Percentiles rank a stretch among this genome's conserved stretches.
Evolutionary conservation across 2,888 invertebrate genomes (phyloP).

Genomic region (Diplolepis rosae): DNA sequence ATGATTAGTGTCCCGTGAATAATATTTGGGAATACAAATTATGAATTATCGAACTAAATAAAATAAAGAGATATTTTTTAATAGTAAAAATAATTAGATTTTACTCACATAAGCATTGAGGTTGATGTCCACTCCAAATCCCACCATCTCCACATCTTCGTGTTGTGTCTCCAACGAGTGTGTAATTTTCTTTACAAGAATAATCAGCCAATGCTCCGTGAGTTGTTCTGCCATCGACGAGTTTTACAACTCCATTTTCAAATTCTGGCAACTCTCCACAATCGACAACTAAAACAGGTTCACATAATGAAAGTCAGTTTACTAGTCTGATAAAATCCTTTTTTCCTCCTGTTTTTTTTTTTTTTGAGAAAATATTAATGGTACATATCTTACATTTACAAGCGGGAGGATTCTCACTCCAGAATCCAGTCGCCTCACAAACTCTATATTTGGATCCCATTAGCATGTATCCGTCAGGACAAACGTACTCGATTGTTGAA

Average conservation of each 20-base stretch:
- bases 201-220: slow-evolving; percentile 86
- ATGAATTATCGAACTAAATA: too few relatives aligned
- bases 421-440: slow-evolving; percentile 86
- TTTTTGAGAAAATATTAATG: too few relatives aligned
- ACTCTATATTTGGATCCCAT: slow-evolving; percentile 81
- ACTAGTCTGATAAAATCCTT: too few relatives aligned
- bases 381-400: slow-evolving; percentile 90
- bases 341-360: too few relatives aligned
- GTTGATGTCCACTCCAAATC: slow-evolving; percentile 85
- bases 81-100: not conserved
- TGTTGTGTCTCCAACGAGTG: slow-evolving; percentile 84
- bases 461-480: slow-evolving; percentile 88
- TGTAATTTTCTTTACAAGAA: slow-evolving; percentile 89
- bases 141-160: slow-evolving; percentile 85
- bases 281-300: slow-evolving; percentile 81
- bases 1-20: too few relatives aligned
- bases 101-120: slow-evolving; percentile 82
- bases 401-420: slow-evolving; percentile 87
- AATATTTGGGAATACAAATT: too few relatives aligned
- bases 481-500: slow-evolving; percentile 82
- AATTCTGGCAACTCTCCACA: slow-evolving; percentile 83
- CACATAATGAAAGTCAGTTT: too few relatives aligned
- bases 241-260: slow-evolving; percentile 82
- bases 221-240: slow-evolving; percentile 84
- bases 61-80: not conserved